A percentile compares a stretch with the other conserved stretches of the same genome.
Evolutionary conservation across 1,140 invertebrate species (phyloP).

Genomic region (Parasteatoda tepidariorum): DNA sequence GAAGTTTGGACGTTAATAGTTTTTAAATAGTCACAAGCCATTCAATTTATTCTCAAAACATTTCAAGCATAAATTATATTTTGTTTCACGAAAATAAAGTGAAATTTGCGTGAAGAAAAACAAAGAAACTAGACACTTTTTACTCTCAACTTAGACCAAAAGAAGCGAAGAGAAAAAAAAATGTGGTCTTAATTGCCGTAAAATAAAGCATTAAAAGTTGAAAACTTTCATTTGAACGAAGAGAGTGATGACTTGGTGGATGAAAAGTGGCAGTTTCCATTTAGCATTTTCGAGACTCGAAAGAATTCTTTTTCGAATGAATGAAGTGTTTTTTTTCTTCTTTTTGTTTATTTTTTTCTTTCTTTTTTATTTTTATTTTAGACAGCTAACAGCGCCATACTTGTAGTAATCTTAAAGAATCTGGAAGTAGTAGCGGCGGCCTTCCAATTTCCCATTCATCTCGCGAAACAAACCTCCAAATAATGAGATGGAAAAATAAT

Average conservation of each 20-base stretch:
- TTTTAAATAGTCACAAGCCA: no score
- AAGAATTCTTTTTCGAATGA: not conserved
- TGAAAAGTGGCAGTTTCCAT: conserved; percentile 24
- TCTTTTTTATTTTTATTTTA: not conserved
- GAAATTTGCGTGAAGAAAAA: not conserved
- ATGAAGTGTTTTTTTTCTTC: not conserved
- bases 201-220: not conserved
- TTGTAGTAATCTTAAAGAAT: not conserved
- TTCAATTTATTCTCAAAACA: not conserved
- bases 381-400: not conserved
- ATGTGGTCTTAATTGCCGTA: conserved; percentile 8
- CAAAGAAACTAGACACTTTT: not conserved
- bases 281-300: not conserved
- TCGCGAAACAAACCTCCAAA: conserved; percentile 5
- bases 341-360: not conserved
- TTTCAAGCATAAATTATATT: not conserved
- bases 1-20: no score
- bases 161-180: not conserved
- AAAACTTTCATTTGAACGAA: not conserved
- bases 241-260: conserved; percentile 16
- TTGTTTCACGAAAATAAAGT: not conserved
- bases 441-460: conserved; percentile 25
- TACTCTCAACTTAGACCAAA: not conserved
- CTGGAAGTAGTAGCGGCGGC: not conserved
- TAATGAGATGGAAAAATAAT: conserved; percentile 19